Evolutionary conservation across 2,113 vertebrate species (phyloP), one percentile per base, ranked within the genome.

Genomic region (Tragelaphus imberbis): DNA sequence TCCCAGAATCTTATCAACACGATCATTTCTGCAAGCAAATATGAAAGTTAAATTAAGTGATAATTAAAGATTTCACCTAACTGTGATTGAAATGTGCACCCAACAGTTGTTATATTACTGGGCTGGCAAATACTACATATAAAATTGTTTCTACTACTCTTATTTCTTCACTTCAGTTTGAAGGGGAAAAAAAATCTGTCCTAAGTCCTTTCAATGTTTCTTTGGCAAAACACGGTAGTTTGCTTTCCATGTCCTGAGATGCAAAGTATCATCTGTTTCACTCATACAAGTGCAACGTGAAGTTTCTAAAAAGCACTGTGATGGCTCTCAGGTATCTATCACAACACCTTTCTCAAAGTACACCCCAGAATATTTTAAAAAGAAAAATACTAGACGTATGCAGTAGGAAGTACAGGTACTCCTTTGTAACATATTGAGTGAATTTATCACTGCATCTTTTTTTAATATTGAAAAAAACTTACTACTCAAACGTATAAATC

Each of bases 1-100:
- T 94, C 79, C 89, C 47, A 96, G 86, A 97, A 97, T 98, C 96
- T 97, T 94, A 95, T 95, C 94, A 96, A 91, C 90, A 77, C 0
- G 3, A 97, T 97, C 91, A 90, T 90, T 94, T 96, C 96, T 92
- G 88, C 65, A 96, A 90, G 95, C 90, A 95, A 94, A 95, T 96
- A 84, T 80, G 61, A 97, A 98, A 97, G 94, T 91, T 96, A 93
- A 96, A 97, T 95, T 95, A 97, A 95, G 88, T 75, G 59, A 94
- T 96, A 96, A 97, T 96, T 93, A 97, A 90, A 96, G 87, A 89
- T 95, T 91, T 94, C 94, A 90, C 56, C 53, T 97, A 89, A 97
- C 5, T 98, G 58, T 59, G 40, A 94, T 4, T 93, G 82, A 95
- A 97, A 95, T 89, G 91, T 59, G 25, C 51, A 96, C 33, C 59